Evolutionary conservation across 2,113 vertebrate genomes (phyloP).

Genomic region (Chrysochloris asiatica): DNA sequence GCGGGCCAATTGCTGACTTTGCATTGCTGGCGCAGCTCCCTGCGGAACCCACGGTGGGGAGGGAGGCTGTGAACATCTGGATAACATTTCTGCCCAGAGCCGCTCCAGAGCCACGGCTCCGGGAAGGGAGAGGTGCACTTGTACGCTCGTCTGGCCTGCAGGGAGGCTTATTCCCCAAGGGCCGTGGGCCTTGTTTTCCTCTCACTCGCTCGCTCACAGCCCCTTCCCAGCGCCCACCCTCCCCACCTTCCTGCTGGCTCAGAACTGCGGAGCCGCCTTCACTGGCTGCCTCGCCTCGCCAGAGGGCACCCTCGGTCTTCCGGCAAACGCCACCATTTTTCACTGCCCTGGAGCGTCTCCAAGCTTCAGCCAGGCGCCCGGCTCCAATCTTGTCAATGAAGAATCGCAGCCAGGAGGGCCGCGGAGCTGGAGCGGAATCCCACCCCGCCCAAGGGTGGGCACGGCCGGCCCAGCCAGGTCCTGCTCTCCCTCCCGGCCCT

Average conservation of each 20-base stretch:
- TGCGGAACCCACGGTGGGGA: neutral
- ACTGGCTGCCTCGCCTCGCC: slow-evolving; percentile 66
- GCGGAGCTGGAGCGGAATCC: slow-evolving; percentile 21
- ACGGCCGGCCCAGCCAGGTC: neutral
- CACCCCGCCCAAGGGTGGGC: neutral
- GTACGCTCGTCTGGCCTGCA: neutral
- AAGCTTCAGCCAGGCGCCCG: slow-evolving; percentile 44
- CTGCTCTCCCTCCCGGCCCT: neutral
- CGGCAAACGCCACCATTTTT: slow-evolving; percentile 56
- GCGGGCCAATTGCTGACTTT: slow-evolving; percentile 59
- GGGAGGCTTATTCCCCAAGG: neutral
- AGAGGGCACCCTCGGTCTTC: slow-evolving; percentile 78
- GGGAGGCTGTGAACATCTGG: slow-evolving; percentile 58
- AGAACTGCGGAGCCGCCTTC: neutral
- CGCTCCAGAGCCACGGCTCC: neutral
- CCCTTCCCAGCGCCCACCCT: neutral
- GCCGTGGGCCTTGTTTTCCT: neutral
- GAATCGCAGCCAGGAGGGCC: slow-evolving; percentile 54
- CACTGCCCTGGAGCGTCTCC: slow-evolving; percentile 50
- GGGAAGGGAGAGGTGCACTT: slow-evolving; percentile 11
- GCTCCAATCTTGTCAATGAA: slow-evolving; percentile 66
- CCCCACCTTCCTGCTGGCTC: neutral
- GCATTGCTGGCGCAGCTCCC: slow-evolving; percentile 50
- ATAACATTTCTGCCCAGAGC: slow-evolving; percentile 18
- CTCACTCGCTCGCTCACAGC: neutral